phyloP scores from a whole-genome alignment of 2,797 vertebrate genomes.

The Nyctibius grandis region DNA sequence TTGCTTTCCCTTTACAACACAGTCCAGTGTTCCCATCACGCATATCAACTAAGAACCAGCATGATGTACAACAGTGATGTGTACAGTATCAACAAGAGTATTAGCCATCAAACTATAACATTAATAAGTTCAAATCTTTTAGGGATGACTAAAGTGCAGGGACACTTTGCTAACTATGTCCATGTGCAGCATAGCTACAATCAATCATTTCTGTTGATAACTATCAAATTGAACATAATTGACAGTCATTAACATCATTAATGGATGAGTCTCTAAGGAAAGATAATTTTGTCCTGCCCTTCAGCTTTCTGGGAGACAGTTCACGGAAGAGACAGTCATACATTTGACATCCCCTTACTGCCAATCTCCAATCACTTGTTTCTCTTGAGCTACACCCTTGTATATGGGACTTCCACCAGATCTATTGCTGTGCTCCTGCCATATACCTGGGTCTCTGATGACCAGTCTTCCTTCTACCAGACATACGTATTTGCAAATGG shows the following conservation, averaged over 20 bases:
- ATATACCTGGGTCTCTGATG: not conserved
- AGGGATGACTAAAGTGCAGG: not conserved
- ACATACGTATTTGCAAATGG: not conserved
- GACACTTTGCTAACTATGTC: not conserved
- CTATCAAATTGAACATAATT: not conserved
- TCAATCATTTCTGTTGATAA: not conserved
- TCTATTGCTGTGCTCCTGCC: not conserved
- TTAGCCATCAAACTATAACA: not conserved
- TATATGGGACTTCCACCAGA: not conserved
- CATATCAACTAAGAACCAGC: not conserved
- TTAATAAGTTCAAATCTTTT: not conserved
- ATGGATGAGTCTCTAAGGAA: not conserved
- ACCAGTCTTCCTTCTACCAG: not conserved
- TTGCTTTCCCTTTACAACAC: not conserved
- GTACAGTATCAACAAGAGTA: not conserved
- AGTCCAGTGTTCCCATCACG: not conserved
- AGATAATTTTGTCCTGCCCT: constrained; percentile 19
- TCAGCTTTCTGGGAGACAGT: not conserved
- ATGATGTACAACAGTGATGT: not conserved
- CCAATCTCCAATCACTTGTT: not conserved
- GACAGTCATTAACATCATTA: not conserved
- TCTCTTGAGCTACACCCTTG: not conserved
- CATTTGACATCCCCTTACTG: not conserved
- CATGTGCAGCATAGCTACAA: not conserved
- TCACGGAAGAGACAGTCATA: not conserved